Evolutionary conservation across 1,140 invertebrate genomes (phyloP).

Genomic region (Trachelipus rathkii): DNA sequence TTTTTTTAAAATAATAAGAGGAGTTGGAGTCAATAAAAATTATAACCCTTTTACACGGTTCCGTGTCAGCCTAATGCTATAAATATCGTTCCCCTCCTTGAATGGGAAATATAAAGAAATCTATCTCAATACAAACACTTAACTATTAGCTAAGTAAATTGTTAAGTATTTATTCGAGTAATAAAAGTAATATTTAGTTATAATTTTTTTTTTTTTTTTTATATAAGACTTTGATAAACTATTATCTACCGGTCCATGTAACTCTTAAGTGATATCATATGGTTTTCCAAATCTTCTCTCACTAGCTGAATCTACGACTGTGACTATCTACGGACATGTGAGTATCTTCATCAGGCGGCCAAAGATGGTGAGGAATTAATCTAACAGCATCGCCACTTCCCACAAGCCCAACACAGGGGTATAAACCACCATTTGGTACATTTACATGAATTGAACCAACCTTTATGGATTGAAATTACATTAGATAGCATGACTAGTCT

Average conservation of each 20-base stretch:
- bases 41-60: too few relatives aligned
- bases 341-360: constrained; percentile 53
- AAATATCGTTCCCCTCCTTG: too few relatives aligned
- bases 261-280: constrained; percentile 56
- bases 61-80: too few relatives aligned
- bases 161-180: background rate
- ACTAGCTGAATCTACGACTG: constrained; percentile 55
- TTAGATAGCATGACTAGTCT: too few relatives aligned
- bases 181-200: background rate
- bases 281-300: constrained; percentile 59
- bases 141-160: background rate
- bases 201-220: too few relatives aligned
- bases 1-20: too few relatives aligned
- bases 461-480: constrained; percentile 32
- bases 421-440: constrained; percentile 49
- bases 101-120: too few relatives aligned
- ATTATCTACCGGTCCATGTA: constrained; percentile 55
- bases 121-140: too few relatives aligned
- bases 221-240: too few relatives aligned
- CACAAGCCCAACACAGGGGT: constrained; percentile 53
- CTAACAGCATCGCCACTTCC: constrained; percentile 53
- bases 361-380: constrained; percentile 49
- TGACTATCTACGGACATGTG: constrained; percentile 58
- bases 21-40: too few relatives aligned
- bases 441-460: constrained; percentile 44